These are phyloP conservation scores for Cheilosia urbana DNA, from an alignment of 2,888 invertebrate genomes.

Conservation along the genomic window DNA sequence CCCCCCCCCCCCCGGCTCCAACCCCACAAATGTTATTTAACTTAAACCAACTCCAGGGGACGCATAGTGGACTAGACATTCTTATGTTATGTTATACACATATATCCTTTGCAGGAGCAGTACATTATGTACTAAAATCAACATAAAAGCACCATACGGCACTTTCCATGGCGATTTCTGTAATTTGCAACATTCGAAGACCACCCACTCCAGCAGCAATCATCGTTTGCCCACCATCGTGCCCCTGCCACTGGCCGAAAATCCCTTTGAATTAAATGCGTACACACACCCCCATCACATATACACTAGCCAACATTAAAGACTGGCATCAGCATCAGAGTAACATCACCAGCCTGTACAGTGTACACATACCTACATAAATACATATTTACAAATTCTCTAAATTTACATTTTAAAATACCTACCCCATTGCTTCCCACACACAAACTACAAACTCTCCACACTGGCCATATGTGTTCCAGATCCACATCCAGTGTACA, in stretches of 20 bases:
- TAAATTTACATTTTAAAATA: conserved; percentile 76
- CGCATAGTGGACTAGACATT: conserved; percentile 75
- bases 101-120: conserved; percentile 38
- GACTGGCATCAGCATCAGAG: conserved; percentile 29
- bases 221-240: conserved; percentile 37
- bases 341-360: neutral
- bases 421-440: conserved; percentile 67
- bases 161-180: conserved; percentile 75
- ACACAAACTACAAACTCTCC: conserved; percentile 70
- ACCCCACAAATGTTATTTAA: conserved; percentile 57
- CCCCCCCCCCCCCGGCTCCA: conserved; percentile 20
- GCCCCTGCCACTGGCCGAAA: conserved; percentile 39
- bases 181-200: conserved; percentile 75
- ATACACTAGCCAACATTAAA: conserved; percentile 69
- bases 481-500: no score
- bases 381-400: conserved; percentile 72
- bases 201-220: conserved; percentile 66
- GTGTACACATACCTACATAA: conserved; percentile 27
- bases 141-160: conserved; percentile 75
- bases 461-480: conserved; percentile 75
- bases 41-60: conserved; percentile 68
- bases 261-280: conserved; percentile 76
- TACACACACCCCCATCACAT: conserved; percentile 63
- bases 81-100: conserved; percentile 43
- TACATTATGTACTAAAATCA: conserved; percentile 71